Evolutionary conservation across 2,797 vertebrate genomes (phyloP).

Genomic region (Benthosema pterotum): DNA sequence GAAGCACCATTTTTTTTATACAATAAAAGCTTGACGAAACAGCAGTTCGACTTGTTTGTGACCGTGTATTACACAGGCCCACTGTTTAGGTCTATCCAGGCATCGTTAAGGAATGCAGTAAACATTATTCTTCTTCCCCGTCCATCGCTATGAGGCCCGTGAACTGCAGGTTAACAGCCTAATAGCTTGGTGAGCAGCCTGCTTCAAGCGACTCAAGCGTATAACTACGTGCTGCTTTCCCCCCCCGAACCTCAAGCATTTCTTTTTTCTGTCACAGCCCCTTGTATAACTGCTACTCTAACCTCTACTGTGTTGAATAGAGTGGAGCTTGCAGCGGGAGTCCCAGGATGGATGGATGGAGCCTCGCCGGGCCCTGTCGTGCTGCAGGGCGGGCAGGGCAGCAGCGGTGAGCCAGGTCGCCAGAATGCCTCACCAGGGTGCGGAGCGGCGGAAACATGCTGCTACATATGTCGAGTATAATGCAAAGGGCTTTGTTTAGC

Average conservation of each 20-base stretch:
- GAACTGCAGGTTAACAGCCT: slow-evolving; percentile 88
- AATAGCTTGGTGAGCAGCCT: slow-evolving; percentile 67
- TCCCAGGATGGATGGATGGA: too few relatives aligned
- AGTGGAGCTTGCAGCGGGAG: slow-evolving; percentile 79
- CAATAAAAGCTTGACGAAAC: neutral
- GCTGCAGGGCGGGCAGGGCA: slow-evolving; percentile 79
- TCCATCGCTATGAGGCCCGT: slow-evolving; percentile 79
- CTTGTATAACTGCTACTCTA: slow-evolving; percentile 86
- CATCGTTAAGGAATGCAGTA: slow-evolving; percentile 76
- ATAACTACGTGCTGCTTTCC: slow-evolving; percentile 74
- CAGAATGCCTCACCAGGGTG: slow-evolving; percentile 79
- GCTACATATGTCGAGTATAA: slow-evolving; percentile 94
- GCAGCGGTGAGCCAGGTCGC: slow-evolving; percentile 74
- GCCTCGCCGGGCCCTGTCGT: slow-evolving; percentile 75
- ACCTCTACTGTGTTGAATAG: slow-evolving; percentile 80
- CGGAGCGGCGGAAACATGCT: slow-evolving; percentile 83
- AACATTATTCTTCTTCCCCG: slow-evolving; percentile 69
- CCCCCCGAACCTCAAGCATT: slow-evolving; percentile 72
- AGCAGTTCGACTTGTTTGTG: too few relatives aligned
- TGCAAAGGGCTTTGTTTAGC: slow-evolving; percentile 87
- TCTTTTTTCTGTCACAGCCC: slow-evolving; percentile 72
- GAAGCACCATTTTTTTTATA: too few relatives aligned
- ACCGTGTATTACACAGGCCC: too few relatives aligned
- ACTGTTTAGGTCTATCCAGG: neutral
- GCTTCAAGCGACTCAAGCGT: slow-evolving; percentile 87